These are phyloP conservation scores for Wiebesia pumilae DNA, from an alignment of 1,140 invertebrate genomes.

Conservation along the genomic window DNA sequence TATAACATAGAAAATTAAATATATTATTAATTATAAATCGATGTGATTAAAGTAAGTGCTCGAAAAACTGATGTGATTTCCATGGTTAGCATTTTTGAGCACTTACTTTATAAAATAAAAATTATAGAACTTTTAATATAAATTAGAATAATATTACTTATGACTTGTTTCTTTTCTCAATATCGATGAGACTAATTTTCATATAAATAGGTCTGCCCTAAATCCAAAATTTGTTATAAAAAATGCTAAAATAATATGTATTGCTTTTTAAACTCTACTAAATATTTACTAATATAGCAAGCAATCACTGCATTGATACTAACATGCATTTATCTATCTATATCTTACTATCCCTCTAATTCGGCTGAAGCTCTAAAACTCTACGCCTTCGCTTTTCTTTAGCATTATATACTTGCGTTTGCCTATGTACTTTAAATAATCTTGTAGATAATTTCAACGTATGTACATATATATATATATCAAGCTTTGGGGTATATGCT, in stretches of 20 bases:
- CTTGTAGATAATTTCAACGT: constrained; percentile 43
- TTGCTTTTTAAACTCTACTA: neutral
- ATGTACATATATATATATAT: too few species aligned
- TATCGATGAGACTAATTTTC: neutral
- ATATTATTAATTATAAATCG: neutral
- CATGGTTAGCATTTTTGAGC: too few species aligned
- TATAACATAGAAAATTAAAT: neutral
- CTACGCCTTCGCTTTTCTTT: constrained; percentile 49
- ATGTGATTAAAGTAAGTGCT: too few species aligned
- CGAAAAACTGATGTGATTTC: too few species aligned
- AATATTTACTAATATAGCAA: constrained; percentile 36
- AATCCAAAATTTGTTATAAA: neutral
- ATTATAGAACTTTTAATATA: too few species aligned
- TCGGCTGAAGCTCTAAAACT: constrained; percentile 51
- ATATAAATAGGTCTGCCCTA: neutral
- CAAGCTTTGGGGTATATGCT: constrained; percentile 47
- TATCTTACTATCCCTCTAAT: constrained; percentile 47
- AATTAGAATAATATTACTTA: too few species aligned
- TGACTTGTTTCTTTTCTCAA: too few species aligned
- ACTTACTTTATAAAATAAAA: too few species aligned
- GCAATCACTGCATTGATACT: constrained; percentile 49
- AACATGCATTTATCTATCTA: constrained; percentile 41
- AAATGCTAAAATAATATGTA: neutral
- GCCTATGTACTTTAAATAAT: constrained; percentile 52
- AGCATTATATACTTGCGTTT: constrained; percentile 52